These are phyloP conservation scores for Neolamprologus kungweensis DNA, from an alignment of 2,113 vertebrate genomes.

Conservation along the genomic window DNA sequence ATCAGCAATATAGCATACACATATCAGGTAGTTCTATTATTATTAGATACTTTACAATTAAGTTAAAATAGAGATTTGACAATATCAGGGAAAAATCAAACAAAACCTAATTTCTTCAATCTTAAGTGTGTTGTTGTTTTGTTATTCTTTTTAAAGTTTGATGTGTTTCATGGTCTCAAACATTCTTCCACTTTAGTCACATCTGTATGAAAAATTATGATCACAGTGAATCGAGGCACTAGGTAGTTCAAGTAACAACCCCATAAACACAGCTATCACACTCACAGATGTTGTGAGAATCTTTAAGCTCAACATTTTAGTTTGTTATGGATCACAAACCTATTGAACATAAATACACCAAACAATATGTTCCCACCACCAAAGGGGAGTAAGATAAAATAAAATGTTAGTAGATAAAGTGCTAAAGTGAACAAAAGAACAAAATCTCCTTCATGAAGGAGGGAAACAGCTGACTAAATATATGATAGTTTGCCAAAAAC, in stretches of 20 bases:
- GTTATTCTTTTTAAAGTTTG: background rate
- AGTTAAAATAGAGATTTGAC: background rate
- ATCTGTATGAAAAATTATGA: background rate
- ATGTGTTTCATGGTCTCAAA: background rate
- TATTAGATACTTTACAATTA: background rate
- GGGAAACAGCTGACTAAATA: background rate
- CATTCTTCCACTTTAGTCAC: background rate
- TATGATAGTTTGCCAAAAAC: background rate
- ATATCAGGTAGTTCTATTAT: background rate
- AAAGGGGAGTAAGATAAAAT: background rate
- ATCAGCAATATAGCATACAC: background rate
- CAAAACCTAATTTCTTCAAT: background rate
- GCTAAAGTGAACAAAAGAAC: background rate
- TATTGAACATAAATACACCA: background rate
- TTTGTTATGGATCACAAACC: background rate
- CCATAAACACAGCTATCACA: background rate
- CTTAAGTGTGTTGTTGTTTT: background rate
- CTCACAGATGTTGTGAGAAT: background rate
- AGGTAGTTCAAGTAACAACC: background rate
- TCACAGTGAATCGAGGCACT: background rate
- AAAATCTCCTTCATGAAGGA: background rate
- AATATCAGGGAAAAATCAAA: background rate
- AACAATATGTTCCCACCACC: background rate
- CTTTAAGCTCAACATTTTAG: background rate
- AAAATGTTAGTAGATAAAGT: background rate